Percentiles rank a stretch among this genome's conserved stretches.
Conservation (phyloP, 2,113 vertebrate genomes). For the Junco hyemalis region DNA sequence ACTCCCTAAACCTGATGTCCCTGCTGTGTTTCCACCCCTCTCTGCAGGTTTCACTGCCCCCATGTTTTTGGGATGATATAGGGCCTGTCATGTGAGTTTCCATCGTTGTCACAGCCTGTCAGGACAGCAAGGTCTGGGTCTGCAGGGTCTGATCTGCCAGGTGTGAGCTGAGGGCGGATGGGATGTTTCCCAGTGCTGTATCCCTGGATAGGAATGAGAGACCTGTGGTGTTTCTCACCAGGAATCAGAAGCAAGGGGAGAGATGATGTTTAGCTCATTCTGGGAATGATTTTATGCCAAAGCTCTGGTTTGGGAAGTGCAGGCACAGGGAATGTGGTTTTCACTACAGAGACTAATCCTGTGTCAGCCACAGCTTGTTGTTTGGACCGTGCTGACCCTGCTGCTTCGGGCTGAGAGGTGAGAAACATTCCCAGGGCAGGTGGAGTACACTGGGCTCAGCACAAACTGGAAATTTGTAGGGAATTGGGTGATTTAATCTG, state of each 20-base stretch:
- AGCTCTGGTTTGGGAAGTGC: rapidly evolving
- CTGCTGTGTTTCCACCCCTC: rapidly evolving
- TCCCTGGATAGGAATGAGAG: not conserved
- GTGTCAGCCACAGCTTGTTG: not conserved
- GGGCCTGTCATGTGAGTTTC: not conserved
- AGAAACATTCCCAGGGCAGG: not conserved
- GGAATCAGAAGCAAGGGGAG: not conserved
- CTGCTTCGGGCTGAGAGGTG: not conserved
- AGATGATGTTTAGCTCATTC: not conserved
- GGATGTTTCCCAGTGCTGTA: not conserved
- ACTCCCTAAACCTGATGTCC: not conserved
- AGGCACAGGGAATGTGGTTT: not conserved
- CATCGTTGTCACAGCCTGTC: rapidly evolving
- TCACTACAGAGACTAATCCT: rapidly evolving
- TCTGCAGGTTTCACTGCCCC: not conserved
- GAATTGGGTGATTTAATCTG: not conserved
- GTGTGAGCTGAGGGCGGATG: rapidly evolving
- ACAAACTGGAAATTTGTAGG: rapidly evolving
- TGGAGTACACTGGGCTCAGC: not conserved
- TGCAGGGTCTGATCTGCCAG: not conserved
- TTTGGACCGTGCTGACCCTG: rapidly evolving
- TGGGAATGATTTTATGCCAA: not conserved
- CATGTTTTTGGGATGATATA: not conserved
- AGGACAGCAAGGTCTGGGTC: not conserved
- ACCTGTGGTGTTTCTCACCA: rapidly evolving